These are phyloP conservation scores for Paragorgia papillata DNA, from an alignment of 92 coral and sea anemone species.

Conservation along the genomic window DNA sequence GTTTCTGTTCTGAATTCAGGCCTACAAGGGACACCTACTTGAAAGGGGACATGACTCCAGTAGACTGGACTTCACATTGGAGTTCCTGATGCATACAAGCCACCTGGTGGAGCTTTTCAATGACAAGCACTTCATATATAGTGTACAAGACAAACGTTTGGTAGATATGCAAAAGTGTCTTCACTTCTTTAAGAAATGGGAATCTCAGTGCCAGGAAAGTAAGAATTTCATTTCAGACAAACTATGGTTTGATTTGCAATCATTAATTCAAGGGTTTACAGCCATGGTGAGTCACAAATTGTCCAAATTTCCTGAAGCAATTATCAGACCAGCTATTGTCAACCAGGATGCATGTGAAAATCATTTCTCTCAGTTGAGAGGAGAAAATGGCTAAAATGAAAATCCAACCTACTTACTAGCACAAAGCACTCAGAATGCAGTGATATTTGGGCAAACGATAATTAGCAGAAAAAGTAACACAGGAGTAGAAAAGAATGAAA, in stretches of 20 bases:
- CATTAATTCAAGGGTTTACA: constrained; percentile 39
- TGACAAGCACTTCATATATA: constrained; percentile 9
- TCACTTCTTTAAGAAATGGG: background rate
- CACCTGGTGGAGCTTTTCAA: constrained; percentile 3
- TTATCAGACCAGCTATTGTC: constrained; percentile 22
- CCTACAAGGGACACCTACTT: constrained; percentile 3
- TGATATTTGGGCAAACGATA: constrained; percentile 15
- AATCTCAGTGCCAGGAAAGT: background rate
- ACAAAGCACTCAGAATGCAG: constrained; percentile 31
- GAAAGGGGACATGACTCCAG: constrained; percentile 1
- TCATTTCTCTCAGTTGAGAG: constrained; percentile 29
- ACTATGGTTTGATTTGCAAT: constrained; percentile 56
- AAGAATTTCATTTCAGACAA: constrained; percentile 53
- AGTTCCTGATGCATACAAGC: constrained; percentile 7
- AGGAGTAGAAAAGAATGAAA: constrained; percentile 22
- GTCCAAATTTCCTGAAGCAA: constrained; percentile 18
- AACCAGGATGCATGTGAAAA: constrained; percentile 27
- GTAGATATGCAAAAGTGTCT: background rate
- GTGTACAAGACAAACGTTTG: background rate
- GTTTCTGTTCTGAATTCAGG: background rate
- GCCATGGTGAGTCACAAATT: constrained; percentile 9
- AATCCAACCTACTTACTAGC: constrained; percentile 20
- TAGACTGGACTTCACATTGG: constrained; percentile 2
- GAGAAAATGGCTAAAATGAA: constrained; percentile 13
- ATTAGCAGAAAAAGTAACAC: constrained; percentile 30